phyloP scores from a whole-genome alignment of 2,113 vertebrate species.

The Grantiella picta region DNA sequence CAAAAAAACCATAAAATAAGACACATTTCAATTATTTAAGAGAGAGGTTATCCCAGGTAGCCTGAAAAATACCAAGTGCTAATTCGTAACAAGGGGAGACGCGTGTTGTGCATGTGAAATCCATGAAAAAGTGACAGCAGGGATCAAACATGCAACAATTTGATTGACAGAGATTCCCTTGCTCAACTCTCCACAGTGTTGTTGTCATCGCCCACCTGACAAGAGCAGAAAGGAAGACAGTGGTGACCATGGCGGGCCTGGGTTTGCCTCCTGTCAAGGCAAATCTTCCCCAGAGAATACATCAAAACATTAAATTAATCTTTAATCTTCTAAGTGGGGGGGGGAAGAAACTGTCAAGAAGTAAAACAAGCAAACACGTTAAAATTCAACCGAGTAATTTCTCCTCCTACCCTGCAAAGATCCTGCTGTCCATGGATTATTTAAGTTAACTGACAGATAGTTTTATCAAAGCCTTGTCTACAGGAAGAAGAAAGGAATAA shows the following conservation, averaged over 20 bases:
- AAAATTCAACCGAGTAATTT: not conserved
- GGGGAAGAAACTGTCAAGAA: not conserved
- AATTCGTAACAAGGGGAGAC: not conserved
- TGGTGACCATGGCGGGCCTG: not conserved
- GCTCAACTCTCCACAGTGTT: not conserved
- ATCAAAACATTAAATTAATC: not conserved
- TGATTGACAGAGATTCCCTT: slow-evolving; percentile 20
- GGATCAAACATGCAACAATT: not conserved
- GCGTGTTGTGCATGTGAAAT: not conserved
- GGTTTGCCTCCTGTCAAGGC: not conserved
- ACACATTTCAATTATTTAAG: not conserved
- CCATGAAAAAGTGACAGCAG: not conserved
- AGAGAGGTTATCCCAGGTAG: not conserved
- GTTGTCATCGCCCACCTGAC: not conserved
- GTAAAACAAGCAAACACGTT: slow-evolving; percentile 28
- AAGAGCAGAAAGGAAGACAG: not conserved
- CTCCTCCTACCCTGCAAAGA: not conserved
- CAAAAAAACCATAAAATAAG: not conserved
- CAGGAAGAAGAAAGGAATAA: slow-evolving; percentile 49
- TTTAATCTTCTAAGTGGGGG: not conserved
- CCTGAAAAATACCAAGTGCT: not conserved
- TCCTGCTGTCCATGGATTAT: slow-evolving; percentile 28
- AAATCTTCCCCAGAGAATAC: not conserved
- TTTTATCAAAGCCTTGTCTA: slow-evolving; percentile 61
- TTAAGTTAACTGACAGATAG: slow-evolving; percentile 55